These are phyloP conservation scores for Sciaenops ocellatus DNA, from an alignment of 2,797 vertebrate species.

Conservation along the genomic window DNA sequence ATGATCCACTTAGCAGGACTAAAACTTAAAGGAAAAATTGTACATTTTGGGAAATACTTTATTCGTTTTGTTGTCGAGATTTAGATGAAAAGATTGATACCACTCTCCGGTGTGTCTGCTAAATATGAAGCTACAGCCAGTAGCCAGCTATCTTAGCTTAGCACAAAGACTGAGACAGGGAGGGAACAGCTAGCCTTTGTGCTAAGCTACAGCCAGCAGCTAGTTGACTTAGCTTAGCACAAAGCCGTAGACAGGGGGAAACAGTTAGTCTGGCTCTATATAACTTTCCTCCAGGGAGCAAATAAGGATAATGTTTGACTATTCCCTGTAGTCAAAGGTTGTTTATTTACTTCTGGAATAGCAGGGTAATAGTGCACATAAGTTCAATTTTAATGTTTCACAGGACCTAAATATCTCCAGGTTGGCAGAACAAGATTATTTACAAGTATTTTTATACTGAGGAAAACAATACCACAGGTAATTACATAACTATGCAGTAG, in stretches of 20 bases:
- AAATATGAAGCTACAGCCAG: constrained; percentile 8
- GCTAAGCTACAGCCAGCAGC: not conserved
- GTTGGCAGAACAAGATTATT: not conserved
- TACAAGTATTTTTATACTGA: not conserved
- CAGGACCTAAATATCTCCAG: not conserved
- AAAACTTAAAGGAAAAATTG: not conserved
- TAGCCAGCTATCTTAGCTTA: not conserved
- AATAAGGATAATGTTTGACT: not conserved
- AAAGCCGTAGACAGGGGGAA: not conserved
- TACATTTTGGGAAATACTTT: constrained; percentile 1
- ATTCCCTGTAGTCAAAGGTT: not conserved
- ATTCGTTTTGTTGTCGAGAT: not conserved
- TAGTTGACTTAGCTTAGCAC: not conserved
- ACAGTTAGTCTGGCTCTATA: not conserved
- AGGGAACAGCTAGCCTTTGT: not conserved
- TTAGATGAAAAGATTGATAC: not conserved
- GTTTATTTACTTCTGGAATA: not conserved
- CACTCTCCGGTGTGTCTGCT: not conserved
- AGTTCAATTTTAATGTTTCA: not conserved
- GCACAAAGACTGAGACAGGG: not conserved
- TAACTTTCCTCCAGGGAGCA: too few species aligned
- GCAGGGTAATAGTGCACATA: not conserved
- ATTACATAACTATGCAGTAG: constrained; percentile 4
- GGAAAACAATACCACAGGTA: not conserved
- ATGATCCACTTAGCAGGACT: not conserved